Evolutionary conservation across 1,140 invertebrate species (phyloP).

Genomic region (Trypoxylus dichotomus): DNA sequence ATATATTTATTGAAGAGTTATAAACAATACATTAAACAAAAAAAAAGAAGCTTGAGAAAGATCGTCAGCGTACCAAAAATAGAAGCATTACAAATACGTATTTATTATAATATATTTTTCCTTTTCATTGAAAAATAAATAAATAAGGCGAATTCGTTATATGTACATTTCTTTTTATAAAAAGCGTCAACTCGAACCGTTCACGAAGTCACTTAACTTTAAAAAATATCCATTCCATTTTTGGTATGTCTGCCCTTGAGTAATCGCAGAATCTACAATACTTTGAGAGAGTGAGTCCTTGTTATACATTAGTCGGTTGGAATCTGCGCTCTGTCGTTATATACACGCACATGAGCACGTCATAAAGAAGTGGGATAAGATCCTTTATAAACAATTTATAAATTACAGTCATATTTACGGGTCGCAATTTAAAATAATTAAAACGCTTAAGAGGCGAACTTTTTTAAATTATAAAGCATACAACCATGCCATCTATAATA

Average conservation of each 20-base stretch:
- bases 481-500: conserved; percentile 2
- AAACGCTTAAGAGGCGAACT: background rate
- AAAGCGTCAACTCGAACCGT: conserved; percentile 32
- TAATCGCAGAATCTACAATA: conserved; percentile 34
- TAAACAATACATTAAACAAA: too few relatives aligned
- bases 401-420: background rate
- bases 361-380: background rate
- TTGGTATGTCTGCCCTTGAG: conserved; percentile 48
- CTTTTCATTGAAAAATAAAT: too few relatives aligned
- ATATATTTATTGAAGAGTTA: too few relatives aligned
- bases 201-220: conserved; percentile 42
- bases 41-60: too few relatives aligned
- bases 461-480: background rate
- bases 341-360: background rate
- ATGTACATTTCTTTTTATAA: conserved; percentile 27
- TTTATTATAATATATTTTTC: too few relatives aligned
- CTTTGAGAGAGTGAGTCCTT: conserved; percentile 6
- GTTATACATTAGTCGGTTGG: conserved; percentile 7
- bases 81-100: too few relatives aligned
- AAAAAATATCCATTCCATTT: conserved; percentile 49
- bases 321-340: background rate
- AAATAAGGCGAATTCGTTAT: background rate
- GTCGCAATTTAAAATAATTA: conserved; percentile 16
- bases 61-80: too few relatives aligned
- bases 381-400: background rate